These are phyloP conservation scores for Boloria euphrosyne DNA, from an alignment of 2,888 invertebrate species.

Conservation along the genomic window DNA sequence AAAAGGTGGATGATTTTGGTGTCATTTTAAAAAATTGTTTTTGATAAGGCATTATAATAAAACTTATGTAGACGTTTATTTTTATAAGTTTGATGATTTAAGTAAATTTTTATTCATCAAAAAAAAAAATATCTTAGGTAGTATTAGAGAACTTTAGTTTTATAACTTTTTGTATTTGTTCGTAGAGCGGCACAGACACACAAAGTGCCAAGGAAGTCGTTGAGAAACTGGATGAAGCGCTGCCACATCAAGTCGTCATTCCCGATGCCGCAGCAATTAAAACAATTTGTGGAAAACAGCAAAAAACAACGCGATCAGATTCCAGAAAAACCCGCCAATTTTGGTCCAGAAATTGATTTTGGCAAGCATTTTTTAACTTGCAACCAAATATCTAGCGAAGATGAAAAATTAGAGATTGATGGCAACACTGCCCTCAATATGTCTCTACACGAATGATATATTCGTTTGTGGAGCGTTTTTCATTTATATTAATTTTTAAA, in stretches of 20 bases:
- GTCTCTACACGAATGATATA: slow-evolving; percentile 61
- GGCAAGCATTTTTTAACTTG: slow-evolving; percentile 71
- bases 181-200: slow-evolving; percentile 82
- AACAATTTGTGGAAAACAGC: slow-evolving; percentile 81
- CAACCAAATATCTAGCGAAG: slow-evolving; percentile 61
- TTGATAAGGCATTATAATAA: no score
- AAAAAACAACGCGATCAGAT: slow-evolving; percentile 71
- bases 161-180: no score
- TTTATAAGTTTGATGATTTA: no score
- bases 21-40: no score
- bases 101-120: no score
- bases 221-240: slow-evolving; percentile 84
- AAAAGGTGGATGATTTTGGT: no score
- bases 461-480: neutral
- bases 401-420: slow-evolving; percentile 50
- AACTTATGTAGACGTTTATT: no score
- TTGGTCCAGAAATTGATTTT: slow-evolving; percentile 63
- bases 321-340: slow-evolving; percentile 46
- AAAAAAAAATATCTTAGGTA: no score
- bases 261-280: slow-evolving; percentile 82
- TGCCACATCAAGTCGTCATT: slow-evolving; percentile 83
- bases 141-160: no score
- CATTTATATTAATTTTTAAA: neutral
- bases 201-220: slow-evolving; percentile 82
- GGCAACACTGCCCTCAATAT: slow-evolving; percentile 57